A percentile compares a stretch with the other conserved stretches of the same genome.
Evolutionary conservation across 37 sponge, comb jelly and placozoan species (phyloP).

Genomic region (Hexactinellida sp.): DNA sequence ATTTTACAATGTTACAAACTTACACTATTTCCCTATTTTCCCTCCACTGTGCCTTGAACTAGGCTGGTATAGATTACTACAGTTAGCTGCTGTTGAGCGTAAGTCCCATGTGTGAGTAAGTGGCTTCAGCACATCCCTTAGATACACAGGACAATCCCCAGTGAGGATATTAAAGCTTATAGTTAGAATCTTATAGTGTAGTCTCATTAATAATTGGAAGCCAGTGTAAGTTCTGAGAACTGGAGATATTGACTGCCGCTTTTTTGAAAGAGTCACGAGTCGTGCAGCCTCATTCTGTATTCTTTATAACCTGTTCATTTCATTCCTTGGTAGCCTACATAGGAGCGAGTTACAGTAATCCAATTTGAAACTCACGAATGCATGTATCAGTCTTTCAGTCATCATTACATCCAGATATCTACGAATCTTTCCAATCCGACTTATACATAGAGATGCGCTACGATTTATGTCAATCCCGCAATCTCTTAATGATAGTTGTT

Average conservation of each 20-base stretch:
- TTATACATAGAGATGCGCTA: background rate
- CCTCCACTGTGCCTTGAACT: no score
- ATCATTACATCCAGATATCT: background rate
- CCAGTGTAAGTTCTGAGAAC: background rate
- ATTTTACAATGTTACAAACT: no score
- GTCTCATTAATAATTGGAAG: background rate
- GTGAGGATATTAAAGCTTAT: background rate
- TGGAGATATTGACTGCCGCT: background rate
- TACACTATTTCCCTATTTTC: no score
- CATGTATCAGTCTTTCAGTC: background rate
- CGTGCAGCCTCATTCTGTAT: background rate
- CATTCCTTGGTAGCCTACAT: no score
- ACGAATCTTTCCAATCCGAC: background rate
- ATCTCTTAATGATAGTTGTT: background rate
- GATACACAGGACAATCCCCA: background rate
- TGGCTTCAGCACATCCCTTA: background rate
- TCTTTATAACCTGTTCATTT: background rate
- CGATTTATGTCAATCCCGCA: background rate
- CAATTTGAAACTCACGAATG: background rate
- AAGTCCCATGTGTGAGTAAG: background rate
- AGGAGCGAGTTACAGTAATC: no score
- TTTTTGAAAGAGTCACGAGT: background rate
- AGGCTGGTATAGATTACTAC: background rate
- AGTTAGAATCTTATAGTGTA: background rate
- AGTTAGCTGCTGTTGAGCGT: background rate